These are phyloP conservation scores for Botia almorhae DNA, from an alignment of 2,797 vertebrate genomes.

Conservation along the genomic window DNA sequence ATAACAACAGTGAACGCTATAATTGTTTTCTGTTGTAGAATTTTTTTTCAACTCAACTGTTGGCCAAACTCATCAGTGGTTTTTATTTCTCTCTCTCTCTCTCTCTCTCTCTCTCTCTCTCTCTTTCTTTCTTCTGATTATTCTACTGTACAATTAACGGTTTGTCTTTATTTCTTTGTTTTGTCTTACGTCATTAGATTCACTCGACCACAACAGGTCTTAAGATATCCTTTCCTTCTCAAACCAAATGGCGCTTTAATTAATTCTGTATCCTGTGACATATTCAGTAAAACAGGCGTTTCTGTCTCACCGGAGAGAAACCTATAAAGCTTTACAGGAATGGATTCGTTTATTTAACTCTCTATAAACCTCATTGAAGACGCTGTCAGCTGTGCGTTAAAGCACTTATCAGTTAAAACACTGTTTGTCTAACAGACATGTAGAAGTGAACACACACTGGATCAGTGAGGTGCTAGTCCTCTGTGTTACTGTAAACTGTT, in stretches of 20 bases:
- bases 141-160: constrained; percentile 65
- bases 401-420: constrained; percentile 68
- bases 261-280: neutral
- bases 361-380: neutral
- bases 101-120: neutral
- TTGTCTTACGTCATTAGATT: neutral
- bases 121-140: constrained; percentile 67
- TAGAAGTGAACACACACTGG: constrained; percentile 64
- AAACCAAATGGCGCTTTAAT: constrained; percentile 11
- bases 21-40: too few relatives aligned
- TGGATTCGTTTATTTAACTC: neutral
- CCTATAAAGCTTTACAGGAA: neutral
- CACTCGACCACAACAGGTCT: constrained; percentile 25
- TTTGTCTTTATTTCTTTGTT: constrained; percentile 59
- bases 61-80: too few relatives aligned
- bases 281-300: neutral
- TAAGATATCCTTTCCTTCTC: constrained; percentile 35
- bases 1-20: too few relatives aligned
- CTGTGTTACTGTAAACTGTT: constrained; percentile 70
- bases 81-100: too few relatives aligned
- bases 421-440: constrained; percentile 69
- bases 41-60: too few relatives aligned
- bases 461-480: constrained; percentile 68
- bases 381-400: constrained; percentile 54
- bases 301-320: neutral